Conservation (phyloP, 1,140 invertebrate genomes). For the Chlorops oryzae region DNA sequence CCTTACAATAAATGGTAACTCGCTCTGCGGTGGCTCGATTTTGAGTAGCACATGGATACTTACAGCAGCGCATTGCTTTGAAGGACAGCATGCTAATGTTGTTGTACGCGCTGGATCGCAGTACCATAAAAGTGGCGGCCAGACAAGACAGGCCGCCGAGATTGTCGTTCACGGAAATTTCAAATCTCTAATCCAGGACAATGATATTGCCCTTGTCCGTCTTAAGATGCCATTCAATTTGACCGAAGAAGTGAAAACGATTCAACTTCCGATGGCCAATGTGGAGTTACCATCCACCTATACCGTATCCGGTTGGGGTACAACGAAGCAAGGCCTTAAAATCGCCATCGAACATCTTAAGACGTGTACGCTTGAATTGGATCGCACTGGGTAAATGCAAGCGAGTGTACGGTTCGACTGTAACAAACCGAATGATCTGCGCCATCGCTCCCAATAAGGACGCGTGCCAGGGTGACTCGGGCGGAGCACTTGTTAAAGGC, state of each 20-base stretch:
- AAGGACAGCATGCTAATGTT: constrained; percentile 7
- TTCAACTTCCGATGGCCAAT: constrained; percentile 12
- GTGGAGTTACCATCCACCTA: constrained; percentile 12
- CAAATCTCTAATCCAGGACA: neutral
- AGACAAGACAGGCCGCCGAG: constrained; percentile 2
- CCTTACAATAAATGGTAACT: neutral
- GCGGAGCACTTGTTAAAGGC: constrained; percentile 45
- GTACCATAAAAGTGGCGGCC: constrained; percentile 10
- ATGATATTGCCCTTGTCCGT: constrained; percentile 22
- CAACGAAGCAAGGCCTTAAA: neutral
- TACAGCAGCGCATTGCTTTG: constrained; percentile 24
- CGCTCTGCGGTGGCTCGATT: constrained; percentile 12
- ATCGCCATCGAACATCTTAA: neutral
- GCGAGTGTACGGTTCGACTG: constrained; percentile 12
- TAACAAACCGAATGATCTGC: constrained; percentile 52
- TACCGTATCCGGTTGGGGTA: constrained; percentile 21
- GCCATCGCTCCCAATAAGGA: constrained; percentile 44
- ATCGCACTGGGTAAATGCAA: constrained; percentile 11
- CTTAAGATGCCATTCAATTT: constrained; percentile 11
- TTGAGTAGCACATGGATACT: constrained; percentile 19
- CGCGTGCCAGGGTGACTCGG: constrained; percentile 45
- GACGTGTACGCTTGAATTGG: constrained; percentile 14
- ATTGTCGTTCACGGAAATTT: constrained; percentile 18
- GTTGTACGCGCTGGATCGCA: constrained; percentile 21
- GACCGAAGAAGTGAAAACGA: constrained; percentile 9